Evolutionary conservation across 1,140 invertebrate species (phyloP).

Genomic region (Aphidius gifuensis): DNA sequence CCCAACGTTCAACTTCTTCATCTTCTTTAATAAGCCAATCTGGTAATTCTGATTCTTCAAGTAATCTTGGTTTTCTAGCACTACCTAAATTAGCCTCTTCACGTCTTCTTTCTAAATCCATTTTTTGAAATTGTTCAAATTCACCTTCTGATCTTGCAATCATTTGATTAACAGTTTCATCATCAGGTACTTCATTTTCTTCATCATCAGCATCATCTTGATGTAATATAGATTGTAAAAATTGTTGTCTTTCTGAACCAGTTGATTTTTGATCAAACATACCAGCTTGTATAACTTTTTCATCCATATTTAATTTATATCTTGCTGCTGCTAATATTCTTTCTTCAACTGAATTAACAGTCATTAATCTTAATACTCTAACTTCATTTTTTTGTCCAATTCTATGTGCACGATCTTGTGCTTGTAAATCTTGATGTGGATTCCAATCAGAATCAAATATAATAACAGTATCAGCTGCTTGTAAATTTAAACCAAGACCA

Average conservation of each 20-base stretch:
- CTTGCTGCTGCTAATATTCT: constrained; percentile 90
- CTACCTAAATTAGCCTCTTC: constrained; percentile 74
- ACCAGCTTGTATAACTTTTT: constrained; percentile 98
- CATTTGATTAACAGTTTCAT: constrained; percentile 99
- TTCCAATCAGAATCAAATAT: constrained; percentile 99
- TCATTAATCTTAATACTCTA: constrained; percentile 94
- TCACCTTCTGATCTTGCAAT: constrained; percentile 92
- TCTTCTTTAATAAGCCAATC: constrained; percentile 93
- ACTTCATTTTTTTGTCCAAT: constrained; percentile 99
- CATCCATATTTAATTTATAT: constrained; percentile 96
- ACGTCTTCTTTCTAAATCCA: constrained; percentile 87
- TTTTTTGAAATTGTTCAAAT: constrained; percentile 89
- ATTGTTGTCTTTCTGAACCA: constrained; percentile 89
- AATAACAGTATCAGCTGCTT: constrained; percentile 96
- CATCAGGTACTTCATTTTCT: constrained; percentile 97
- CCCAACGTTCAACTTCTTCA: constrained; percentile 81
- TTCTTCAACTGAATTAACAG: constrained; percentile 97
- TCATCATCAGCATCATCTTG: constrained; percentile 93
- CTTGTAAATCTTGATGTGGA: constrained; percentile 98
- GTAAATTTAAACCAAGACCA: constrained; percentile 94
- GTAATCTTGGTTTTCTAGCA: constrained; percentile 77
- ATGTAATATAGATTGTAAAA: constrained; percentile 90
- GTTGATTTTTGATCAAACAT: constrained; percentile 99
- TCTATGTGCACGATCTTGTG: constrained; percentile 97
- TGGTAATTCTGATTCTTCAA: constrained; percentile 92